Base-by-base conservation (phyloP, 2,797 vertebrate species). In the Perodicticus potto region DNA sequence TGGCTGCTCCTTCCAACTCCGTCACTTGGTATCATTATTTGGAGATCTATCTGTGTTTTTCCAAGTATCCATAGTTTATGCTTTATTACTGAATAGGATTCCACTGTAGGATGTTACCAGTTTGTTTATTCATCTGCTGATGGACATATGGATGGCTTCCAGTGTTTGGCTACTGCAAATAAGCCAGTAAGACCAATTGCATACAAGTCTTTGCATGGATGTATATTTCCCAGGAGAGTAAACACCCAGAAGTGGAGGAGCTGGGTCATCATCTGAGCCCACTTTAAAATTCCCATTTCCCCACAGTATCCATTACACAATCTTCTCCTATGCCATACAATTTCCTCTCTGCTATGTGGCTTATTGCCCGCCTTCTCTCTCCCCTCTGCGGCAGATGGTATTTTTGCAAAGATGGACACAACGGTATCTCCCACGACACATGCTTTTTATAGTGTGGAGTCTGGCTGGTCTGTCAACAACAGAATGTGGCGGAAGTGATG, bases 401-500 rank as follows among this genome's bases (percentile, higher is more conserved):
- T 77, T 95, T 86, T 63, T 37, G n/a, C 65, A 61, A 89, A 93
- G 86, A 70, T 12, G 84, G 88, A 80, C 65, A 45, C 12, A 72
- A 43, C 6, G 12, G 3, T 40, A 37, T 22, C 25, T 86, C 37
- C 29, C 3, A 4, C 27, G 25, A 22, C 11, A 25, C 19, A 0
- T 12, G 25, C 53, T 74, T 86, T 86, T 74, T 45, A 61, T 5
- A 43, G 49, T 3, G 13, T 23, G 5, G 37, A 7, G 40, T 34
- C 63, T 65, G n/a, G 17, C 69, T 43, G 63, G 77, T 59, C 34
- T 34, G 37, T 59, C 65, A 76, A 53, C 61, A 43, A 53, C 16
- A 43, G 55, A 40, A 76, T 2, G 22, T n/a, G 65, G 74, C 0
- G 0, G 43, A 91, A 88, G 34, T 61, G 37, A 67, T 0, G 32